A percentile compares a stretch with the other conserved stretches of the same genome.
Conservation (phyloP, 2,888 invertebrate species). For the Autographa gamma region DNA sequence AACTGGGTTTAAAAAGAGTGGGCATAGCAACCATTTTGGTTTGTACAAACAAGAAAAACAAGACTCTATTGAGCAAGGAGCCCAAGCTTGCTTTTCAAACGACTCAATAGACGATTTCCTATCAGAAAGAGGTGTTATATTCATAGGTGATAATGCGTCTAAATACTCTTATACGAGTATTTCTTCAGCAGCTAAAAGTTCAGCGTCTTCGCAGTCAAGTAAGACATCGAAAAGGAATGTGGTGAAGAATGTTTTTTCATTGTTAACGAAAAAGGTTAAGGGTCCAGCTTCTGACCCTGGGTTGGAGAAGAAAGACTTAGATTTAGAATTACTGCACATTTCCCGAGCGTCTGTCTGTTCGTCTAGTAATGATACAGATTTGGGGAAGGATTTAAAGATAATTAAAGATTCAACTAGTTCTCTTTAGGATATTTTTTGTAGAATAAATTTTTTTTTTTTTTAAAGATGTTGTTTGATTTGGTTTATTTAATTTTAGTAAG, state of each 20-base stretch:
- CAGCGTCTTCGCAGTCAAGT: slow-evolving; percentile 65
- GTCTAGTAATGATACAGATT: slow-evolving; percentile 71
- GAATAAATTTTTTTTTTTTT: slow-evolving; percentile 25
- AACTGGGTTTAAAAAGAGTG: slow-evolving; percentile 17
- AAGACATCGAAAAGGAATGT: slow-evolving; percentile 80
- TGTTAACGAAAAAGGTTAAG: slow-evolving; percentile 69
- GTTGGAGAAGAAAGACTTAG: slow-evolving; percentile 59
- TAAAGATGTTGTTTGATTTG: neutral
- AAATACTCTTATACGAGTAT: slow-evolving; percentile 69
- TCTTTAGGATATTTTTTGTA: slow-evolving; percentile 61
- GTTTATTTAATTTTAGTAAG: no score
- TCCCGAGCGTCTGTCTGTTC: slow-evolving; percentile 73
- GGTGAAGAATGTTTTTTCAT: slow-evolving; percentile 71
- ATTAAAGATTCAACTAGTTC: slow-evolving; percentile 75
- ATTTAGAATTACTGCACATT: slow-evolving; percentile 78
- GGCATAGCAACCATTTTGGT: slow-evolving; percentile 4
- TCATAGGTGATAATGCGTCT: slow-evolving; percentile 71
- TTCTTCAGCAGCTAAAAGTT: slow-evolving; percentile 62
- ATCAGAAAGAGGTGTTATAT: slow-evolving; percentile 74
- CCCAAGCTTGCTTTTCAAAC: slow-evolving; percentile 78
- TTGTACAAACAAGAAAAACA: slow-evolving; percentile 27
- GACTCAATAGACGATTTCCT: slow-evolving; percentile 81
- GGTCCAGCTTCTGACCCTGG: slow-evolving; percentile 77
- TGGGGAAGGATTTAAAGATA: slow-evolving; percentile 59
- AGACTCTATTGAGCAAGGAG: slow-evolving; percentile 73